phyloP scores from a whole-genome alignment of 1,140 invertebrate species.

The Monochamus saltuarius region DNA sequence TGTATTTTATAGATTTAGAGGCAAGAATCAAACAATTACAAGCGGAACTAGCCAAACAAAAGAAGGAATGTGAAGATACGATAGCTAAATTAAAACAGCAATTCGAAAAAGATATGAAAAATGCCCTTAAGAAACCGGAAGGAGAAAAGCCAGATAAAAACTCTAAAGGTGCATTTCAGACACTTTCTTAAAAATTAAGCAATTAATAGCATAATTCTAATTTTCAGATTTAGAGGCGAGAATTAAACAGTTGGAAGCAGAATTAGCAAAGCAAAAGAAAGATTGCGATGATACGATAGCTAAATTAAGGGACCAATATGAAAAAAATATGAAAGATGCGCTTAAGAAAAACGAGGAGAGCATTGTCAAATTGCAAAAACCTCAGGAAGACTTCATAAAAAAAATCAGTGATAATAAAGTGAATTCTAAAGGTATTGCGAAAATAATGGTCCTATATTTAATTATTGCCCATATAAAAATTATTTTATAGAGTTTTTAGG shows the following conservation, averaged over 20 bases:
- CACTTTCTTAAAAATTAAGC: no score
- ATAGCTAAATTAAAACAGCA: constrained; percentile 9
- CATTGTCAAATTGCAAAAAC: constrained; percentile 8
- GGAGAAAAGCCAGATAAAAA: not conserved
- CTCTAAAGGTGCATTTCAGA: no score
- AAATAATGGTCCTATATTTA: no score
- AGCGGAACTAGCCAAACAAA: not conserved
- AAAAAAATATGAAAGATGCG: constrained; percentile 34
- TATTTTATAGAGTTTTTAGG: no score
- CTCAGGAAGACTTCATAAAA: not conserved
- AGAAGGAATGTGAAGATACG: not conserved
- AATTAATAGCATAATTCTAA: no score
- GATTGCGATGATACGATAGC: constrained; percentile 33
- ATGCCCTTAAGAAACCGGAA: constrained; percentile 9
- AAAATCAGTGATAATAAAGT: not conserved
- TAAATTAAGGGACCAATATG: constrained; percentile 31
- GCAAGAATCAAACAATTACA: constrained; percentile 10
- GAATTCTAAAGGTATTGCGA: no score
- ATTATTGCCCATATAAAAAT: no score
- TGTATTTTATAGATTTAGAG: not conserved
- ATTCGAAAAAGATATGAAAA: not conserved
- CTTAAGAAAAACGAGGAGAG: constrained; percentile 29
- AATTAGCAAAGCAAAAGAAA: constrained; percentile 35
- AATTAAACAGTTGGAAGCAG: constrained; percentile 22
- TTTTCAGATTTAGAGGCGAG: not conserved